Conservation (phyloP, 1,140 invertebrate genomes). For the Drosophila dunni region DNA sequence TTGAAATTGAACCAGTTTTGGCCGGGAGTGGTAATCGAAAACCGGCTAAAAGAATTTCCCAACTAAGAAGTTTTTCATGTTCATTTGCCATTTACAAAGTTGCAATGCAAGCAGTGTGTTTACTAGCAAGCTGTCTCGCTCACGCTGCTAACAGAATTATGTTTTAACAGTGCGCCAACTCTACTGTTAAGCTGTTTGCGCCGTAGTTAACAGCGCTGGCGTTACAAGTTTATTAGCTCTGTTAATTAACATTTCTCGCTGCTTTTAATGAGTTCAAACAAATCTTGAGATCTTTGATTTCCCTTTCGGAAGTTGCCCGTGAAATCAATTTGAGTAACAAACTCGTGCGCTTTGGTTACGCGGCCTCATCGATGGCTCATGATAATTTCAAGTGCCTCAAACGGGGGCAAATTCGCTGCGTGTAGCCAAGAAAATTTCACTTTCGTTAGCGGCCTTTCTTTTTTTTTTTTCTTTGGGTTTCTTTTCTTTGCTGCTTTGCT, state of each 20-base stretch:
- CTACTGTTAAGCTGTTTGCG: not conserved
- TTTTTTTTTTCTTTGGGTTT: slow-evolving; percentile 40
- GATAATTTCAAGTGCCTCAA: slow-evolving; percentile 19
- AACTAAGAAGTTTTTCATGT: slow-evolving; percentile 74
- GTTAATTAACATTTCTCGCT: not conserved
- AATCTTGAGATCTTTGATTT: slow-evolving; percentile 12
- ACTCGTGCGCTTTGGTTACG: slow-evolving; percentile 8
- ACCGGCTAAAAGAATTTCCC: slow-evolving; percentile 74
- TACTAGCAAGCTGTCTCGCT: not conserved
- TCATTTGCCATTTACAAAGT: slow-evolving; percentile 65
- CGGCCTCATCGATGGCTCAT: slow-evolving; percentile 5
- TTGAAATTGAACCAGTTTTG: slow-evolving; percentile 72
- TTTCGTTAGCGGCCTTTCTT: slow-evolving; percentile 66
- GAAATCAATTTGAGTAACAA: slow-evolving; percentile 14
- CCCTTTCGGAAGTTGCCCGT: slow-evolving; percentile 5
- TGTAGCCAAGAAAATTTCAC: slow-evolving; percentile 68
- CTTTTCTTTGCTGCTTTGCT: slow-evolving; percentile 49
- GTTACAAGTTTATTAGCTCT: too few species aligned
- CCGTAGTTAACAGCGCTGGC: too few species aligned
- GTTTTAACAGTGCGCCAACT: not conserved
- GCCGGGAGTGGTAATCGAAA: slow-evolving; percentile 72
- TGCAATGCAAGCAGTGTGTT: slow-evolving; percentile 5
- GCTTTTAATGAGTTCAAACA: not conserved
- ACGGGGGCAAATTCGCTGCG: slow-evolving; percentile 37
- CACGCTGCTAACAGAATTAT: not conserved